These are phyloP conservation scores for Ornithoptera priamus DNA, from an alignment of 2,888 invertebrate genomes.

Conservation along the genomic window DNA sequence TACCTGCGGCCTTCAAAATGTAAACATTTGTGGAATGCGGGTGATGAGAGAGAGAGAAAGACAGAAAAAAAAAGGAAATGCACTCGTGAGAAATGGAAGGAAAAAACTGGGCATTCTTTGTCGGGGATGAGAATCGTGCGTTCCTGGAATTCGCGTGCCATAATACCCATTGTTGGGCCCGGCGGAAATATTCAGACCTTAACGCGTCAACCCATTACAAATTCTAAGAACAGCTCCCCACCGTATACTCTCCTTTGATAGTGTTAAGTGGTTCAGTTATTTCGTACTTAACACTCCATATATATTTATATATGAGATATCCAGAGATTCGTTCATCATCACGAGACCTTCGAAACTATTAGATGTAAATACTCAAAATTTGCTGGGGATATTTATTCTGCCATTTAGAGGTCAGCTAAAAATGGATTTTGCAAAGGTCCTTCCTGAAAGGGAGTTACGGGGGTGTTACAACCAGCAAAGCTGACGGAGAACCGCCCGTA, in stretches of 20 bases:
- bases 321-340: too few species aligned
- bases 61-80: conserved; percentile 53
- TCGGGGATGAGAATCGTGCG: conserved; percentile 67
- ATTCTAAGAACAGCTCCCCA: neutral
- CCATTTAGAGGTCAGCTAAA: too few species aligned
- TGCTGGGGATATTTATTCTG: too few species aligned
- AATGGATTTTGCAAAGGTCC: too few species aligned
- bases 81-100: conserved; percentile 69
- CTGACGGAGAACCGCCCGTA: too few species aligned
- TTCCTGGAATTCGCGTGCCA: conserved; percentile 78
- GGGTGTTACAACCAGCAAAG: too few species aligned
- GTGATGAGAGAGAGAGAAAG: conserved; percentile 10
- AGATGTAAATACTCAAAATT: too few species aligned
- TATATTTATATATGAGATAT: neutral
- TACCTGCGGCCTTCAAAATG: conserved; percentile 65
- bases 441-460: too few species aligned
- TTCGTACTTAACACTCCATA: conserved; percentile 9
- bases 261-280: neutral
- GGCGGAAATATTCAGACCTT: neutral
- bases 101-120: conserved; percentile 60
- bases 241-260: neutral
- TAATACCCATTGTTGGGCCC: conserved; percentile 46
- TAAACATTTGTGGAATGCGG: conserved; percentile 71
- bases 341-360: too few species aligned
- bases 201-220: neutral